phyloP scores from a whole-genome alignment of 2,113 vertebrate genomes.

The Lepus americanus region DNA sequence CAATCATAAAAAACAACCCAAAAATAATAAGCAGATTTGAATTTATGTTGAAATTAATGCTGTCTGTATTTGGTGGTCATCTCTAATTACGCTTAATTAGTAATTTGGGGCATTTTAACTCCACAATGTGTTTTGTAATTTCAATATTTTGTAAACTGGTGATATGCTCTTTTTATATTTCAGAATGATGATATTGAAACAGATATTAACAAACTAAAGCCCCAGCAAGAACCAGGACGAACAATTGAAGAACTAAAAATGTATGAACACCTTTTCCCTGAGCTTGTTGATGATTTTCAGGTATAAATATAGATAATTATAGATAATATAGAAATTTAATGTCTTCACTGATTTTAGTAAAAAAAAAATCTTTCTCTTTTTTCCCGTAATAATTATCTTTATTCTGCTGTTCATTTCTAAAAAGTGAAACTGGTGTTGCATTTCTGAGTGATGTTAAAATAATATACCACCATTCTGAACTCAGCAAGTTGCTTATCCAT shows the following conservation, averaged over 20 bases:
- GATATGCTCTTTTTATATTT: slow-evolving; percentile 73
- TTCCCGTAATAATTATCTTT: not conserved
- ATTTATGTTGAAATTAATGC: slow-evolving; percentile 11
- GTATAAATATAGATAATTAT: slow-evolving; percentile 85
- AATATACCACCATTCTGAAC: not conserved
- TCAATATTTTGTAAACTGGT: slow-evolving; percentile 39
- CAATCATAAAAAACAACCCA: not conserved
- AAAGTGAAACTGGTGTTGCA: not conserved
- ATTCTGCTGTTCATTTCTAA: slow-evolving; percentile 38
- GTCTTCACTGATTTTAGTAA: slow-evolving; percentile 59
- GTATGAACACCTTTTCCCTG: slow-evolving; percentile 96
- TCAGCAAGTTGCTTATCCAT: not conserved
- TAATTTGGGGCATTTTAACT: slow-evolving; percentile 52
- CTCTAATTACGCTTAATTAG: slow-evolving; percentile 22
- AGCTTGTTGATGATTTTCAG: slow-evolving; percentile 96
- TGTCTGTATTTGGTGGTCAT: slow-evolving; percentile 25
- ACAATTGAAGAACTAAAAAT: slow-evolving; percentile 94
- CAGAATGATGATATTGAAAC: slow-evolving; percentile 99
- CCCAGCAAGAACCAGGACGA: slow-evolving; percentile 89
- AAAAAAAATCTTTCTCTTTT: slow-evolving; percentile 43
- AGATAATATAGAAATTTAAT: slow-evolving; percentile 43
- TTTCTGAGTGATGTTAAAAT: not conserved
- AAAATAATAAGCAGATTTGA: slow-evolving; percentile 37
- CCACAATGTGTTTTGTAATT: slow-evolving; percentile 37
- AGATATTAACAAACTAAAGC: slow-evolving; percentile 96